A percentile compares a stretch with the other conserved stretches of the same genome.
Evolutionary conservation across 1,140 invertebrate genomes (phyloP).

Genomic region (Asbolus verrucosus): DNA sequence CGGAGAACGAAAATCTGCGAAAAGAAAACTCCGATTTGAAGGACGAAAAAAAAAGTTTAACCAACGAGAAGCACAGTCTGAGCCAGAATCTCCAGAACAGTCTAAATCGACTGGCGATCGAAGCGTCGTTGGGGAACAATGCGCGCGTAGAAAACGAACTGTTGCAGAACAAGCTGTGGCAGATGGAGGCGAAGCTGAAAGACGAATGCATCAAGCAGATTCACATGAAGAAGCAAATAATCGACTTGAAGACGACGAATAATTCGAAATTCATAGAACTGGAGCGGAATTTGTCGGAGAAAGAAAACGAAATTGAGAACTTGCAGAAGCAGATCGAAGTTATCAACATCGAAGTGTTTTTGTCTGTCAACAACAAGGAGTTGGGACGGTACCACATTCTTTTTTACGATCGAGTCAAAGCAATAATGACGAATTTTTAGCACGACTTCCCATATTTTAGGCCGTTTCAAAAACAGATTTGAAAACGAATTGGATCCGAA

Average conservation of each 20-base stretch:
- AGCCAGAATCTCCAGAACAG: background rate
- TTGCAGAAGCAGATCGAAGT: conserved; percentile 17
- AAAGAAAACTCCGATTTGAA: background rate
- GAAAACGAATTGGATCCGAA: too few species aligned
- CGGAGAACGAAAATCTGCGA: background rate
- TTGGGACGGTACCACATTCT: conserved; percentile 18
- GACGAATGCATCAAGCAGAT: background rate
- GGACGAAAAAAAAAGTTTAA: background rate
- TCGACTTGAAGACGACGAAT: background rate
- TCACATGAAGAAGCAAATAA: conserved; percentile 3
- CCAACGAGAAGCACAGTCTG: background rate
- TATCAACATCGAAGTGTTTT: background rate
- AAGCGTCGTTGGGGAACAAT: background rate
- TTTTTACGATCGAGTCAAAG: background rate
- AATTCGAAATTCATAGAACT: background rate
- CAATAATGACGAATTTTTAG: too few species aligned
- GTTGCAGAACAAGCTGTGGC: background rate
- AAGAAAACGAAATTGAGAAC: conserved; percentile 20
- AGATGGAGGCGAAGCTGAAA: conserved; percentile 17
- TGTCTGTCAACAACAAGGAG: conserved; percentile 7
- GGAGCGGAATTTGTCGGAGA: conserved; percentile 13
- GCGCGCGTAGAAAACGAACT: background rate
- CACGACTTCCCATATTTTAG: too few species aligned
- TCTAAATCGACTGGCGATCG: background rate
- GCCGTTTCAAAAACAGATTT: too few species aligned